phyloP scores from a whole-genome alignment of 2,797 vertebrate species.

The Tapirus indicus region DNA sequence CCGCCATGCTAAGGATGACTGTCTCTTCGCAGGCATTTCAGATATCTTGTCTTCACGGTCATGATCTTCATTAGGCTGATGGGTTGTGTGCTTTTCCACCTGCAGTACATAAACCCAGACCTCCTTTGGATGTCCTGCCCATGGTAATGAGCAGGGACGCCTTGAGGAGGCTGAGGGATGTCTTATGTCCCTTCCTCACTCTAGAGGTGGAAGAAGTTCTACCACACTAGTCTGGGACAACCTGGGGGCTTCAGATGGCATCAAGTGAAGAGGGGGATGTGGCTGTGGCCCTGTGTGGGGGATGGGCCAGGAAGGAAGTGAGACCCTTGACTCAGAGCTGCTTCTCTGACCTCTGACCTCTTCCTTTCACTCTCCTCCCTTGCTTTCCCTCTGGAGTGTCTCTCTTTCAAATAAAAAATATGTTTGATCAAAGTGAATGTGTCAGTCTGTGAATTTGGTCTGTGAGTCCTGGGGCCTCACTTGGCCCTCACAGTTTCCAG shows the following conservation, averaged over 20 bases:
- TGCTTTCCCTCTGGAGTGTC: background rate
- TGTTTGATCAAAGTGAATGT: slow-evolving; percentile 6
- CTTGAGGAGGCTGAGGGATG: slow-evolving; percentile 33
- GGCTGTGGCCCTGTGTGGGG: background rate
- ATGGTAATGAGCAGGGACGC: slow-evolving; percentile 54
- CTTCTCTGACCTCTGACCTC: background rate
- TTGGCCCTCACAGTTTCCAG: background rate
- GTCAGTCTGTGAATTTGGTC: background rate
- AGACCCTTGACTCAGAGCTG: background rate
- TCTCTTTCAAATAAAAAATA: slow-evolving; percentile 64
- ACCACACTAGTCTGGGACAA: slow-evolving; percentile 49
- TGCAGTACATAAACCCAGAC: slow-evolving; percentile 67
- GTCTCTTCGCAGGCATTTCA: slow-evolving; percentile 53
- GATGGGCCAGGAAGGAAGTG: background rate
- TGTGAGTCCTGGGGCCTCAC: background rate
- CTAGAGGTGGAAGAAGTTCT: slow-evolving; percentile 62
- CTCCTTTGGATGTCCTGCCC: slow-evolving; percentile 58
- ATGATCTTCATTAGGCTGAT: slow-evolving; percentile 61
- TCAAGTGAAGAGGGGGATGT: background rate
- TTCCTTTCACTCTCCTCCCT: slow-evolving; percentile 1
- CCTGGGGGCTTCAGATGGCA: background rate
- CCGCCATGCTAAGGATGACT: background rate
- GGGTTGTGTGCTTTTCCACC: slow-evolving; percentile 54
- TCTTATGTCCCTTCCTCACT: slow-evolving; percentile 65
- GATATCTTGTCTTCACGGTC: slow-evolving; percentile 16